These are phyloP conservation scores for Ascidia mentula DNA, from an alignment of 23 tunicate species.

Conservation along the genomic window DNA sequence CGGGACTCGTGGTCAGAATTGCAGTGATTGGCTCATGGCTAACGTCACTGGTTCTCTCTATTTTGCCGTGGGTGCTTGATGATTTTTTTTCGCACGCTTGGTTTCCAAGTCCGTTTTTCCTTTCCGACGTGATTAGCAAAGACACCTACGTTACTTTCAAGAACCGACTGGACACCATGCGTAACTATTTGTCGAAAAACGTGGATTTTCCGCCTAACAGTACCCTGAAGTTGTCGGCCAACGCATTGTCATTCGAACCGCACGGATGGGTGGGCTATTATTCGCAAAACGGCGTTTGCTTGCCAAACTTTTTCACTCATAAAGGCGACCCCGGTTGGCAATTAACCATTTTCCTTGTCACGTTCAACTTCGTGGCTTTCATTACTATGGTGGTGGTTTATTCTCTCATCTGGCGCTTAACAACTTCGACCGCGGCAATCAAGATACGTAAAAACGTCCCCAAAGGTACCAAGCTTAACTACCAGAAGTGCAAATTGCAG, in stretches of 20 bases:
- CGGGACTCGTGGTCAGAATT: not conserved
- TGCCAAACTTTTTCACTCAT: slow-evolving; percentile 49
- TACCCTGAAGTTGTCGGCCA: not conserved
- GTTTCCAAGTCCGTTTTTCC: slow-evolving; percentile 28
- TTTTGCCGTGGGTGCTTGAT: slow-evolving; percentile 34
- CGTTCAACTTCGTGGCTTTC: slow-evolving; percentile 46
- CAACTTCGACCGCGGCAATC: slow-evolving; percentile 2
- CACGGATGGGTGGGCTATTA: slow-evolving; percentile 40
- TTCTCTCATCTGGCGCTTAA: slow-evolving; percentile 16
- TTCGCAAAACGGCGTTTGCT: slow-evolving; percentile 56
- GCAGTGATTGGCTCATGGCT: slow-evolving; percentile 29
- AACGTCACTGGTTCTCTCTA: slow-evolving; percentile 20
- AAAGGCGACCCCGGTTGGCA: slow-evolving; percentile 44
- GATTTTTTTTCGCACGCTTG: slow-evolving; percentile 25
- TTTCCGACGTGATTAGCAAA: slow-evolving; percentile 21
- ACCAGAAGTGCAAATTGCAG: slow-evolving; percentile 49
- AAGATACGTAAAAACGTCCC: slow-evolving; percentile 10
- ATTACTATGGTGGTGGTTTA: slow-evolving; percentile 48
- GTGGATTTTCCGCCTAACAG: not conserved
- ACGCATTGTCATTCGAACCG: not conserved
- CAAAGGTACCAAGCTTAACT: slow-evolving; percentile 18
- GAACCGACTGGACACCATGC: not conserved
- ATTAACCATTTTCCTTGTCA: slow-evolving; percentile 17
- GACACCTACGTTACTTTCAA: not conserved
- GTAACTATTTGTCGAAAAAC: not conserved